Base-by-base conservation (phyloP, 64 coral and sea anemone species). In the Stichodactyla helianthus region DNA sequence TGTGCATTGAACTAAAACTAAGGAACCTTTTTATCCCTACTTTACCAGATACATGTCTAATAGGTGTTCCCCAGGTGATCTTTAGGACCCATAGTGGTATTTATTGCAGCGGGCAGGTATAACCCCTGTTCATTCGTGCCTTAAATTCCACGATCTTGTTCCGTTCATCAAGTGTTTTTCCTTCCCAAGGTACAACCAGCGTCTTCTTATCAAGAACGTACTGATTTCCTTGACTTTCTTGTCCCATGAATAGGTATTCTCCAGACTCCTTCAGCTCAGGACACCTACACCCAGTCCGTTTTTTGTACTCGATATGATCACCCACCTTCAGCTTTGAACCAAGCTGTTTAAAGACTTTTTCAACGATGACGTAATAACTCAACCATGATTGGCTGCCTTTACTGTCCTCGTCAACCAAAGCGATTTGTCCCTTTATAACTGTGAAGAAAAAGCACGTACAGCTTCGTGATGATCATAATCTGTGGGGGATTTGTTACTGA, bases 391-490 rank as follows among this genome's bases (percentile, higher is more conserved):
- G 71, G 14, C 79, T 91, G 61, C 84, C 86, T 18, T 51, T 60
- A 27, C 79, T 52, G 2, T 16, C 13, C 51, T 91, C 89, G 35
- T 91, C 89, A 4, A 87, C 50, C 59, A 91, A 35, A 16, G 85
- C 27, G 10, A 91, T 55, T 55, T 91, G 50, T 53, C 89, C 89
- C n/a, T 86, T 82, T 53, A 91, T 17, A 79, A 86, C 89, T 91
- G 52, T 2, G 70, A 59, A 22, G 53, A 77, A 84, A 25, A 35
- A 23, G 18, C 26, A 77, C 50, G 11, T 4, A 79, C 35, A 44
- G 35, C 35, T 3, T 44, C 35, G 4, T 44, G 35, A 44, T 44
- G 2, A 3, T 44, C 2, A 44, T 44, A 44, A 44, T 44, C 35
- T 44, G 35, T 44, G 35, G 2, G 35, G 35, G 35, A 44, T 44